Conservation (phyloP, 1,140 invertebrate species). For the Pygmarrhopalites habei region DNA sequence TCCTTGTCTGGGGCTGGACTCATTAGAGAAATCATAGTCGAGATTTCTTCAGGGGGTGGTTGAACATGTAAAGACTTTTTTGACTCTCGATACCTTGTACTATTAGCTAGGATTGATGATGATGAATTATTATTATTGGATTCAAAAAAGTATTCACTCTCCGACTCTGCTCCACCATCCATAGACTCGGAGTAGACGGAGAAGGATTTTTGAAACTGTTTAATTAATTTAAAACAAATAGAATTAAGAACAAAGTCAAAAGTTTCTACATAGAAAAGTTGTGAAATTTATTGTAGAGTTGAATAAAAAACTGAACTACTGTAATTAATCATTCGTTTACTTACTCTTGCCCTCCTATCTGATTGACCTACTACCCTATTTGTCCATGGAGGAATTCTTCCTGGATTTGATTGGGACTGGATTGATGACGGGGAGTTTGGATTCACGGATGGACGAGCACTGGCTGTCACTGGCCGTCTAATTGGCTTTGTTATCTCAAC, state of each 20-base stretch:
- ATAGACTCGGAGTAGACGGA: conserved; percentile 26
- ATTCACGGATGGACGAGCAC: neutral
- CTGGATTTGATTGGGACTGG: no score
- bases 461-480: conserved; percentile 16
- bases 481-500: neutral
- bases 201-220: conserved; percentile 29
- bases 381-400: no score
- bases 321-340: no score
- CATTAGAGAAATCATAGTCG: conserved; percentile 27
- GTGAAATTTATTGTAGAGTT: no score
- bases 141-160: neutral
- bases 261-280: no score
- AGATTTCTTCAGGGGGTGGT: conserved; percentile 29
- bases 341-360: no score
- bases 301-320: no score
- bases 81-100: neutral
- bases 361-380: no score
- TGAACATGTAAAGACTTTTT: conserved; percentile 21
- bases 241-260: no score
- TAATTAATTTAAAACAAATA: no score
- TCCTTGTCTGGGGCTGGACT: conserved; percentile 12
- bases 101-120: no score
- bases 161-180: conserved; percentile 18
- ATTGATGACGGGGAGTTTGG: neutral
- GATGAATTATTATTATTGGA: no score